Conservation (phyloP, 1,140 invertebrate species). For the Meloidogyne floridensis region DNA sequence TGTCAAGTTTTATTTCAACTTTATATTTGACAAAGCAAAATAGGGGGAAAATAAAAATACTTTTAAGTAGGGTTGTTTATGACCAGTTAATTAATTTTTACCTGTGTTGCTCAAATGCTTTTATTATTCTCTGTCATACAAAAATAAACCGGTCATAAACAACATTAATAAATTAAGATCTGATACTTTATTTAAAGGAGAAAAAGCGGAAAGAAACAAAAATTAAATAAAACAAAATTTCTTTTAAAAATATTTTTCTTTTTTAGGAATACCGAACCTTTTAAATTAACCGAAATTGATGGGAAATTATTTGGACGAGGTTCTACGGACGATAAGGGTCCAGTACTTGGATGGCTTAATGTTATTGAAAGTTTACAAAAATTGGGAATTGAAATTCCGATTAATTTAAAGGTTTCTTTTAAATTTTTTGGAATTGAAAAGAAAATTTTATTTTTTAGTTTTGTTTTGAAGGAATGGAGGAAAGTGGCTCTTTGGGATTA, state of each 20-base stretch:
- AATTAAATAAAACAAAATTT: background rate
- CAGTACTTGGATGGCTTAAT: conserved; percentile 85
- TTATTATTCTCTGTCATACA: no score
- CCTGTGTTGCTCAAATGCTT: no score
- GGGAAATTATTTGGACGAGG: conserved; percentile 89
- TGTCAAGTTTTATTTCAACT: no score
- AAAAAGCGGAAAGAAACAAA: no score
- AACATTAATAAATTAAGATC: no score
- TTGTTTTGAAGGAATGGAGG: conserved; percentile 97
- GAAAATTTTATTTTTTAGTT: conserved; percentile 72
- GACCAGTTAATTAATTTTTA: no score
- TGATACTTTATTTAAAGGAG: no score
- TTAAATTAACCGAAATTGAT: conserved; percentile 82
- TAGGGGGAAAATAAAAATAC: no score
- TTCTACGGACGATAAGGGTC: conserved; percentile 86
- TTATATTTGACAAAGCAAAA: no score
- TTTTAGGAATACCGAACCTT: conserved; percentile 81
- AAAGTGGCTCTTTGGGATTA: conserved; percentile 89
- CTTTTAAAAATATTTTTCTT: background rate
- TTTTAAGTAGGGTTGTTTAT: no score
- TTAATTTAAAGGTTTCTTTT: conserved; percentile 78
- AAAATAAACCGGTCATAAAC: no score
- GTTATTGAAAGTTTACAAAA: conserved; percentile 84
- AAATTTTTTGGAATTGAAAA: background rate
- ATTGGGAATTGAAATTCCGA: conserved; percentile 75